Evolutionary conservation across 2,888 invertebrate genomes (phyloP), one percentile per base, ranked within the genome.

Genomic region (Drosophila percnosoma): DNA sequence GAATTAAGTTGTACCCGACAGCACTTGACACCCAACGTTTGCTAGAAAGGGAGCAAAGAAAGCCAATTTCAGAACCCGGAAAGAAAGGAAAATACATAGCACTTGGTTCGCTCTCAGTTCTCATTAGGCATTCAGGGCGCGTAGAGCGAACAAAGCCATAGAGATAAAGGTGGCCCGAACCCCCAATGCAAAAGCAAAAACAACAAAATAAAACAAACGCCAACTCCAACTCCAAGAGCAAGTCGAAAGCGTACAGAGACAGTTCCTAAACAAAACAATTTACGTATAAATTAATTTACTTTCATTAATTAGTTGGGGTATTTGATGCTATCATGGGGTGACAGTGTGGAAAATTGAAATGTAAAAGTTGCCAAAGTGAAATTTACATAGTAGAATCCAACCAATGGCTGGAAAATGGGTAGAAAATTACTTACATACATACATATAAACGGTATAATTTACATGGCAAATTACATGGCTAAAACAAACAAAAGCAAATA

Each of bases 281-380:
- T 87, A 90, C 90, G 89, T 82, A 90, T 90, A 91, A 91, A 91
- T 91, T 91, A 91, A 91, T 91, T 91, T 88, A 91, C 90, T 89
- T 91, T 91, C 91, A 91, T 91, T 91, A 91, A 91, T 91, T 91
- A 91, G 91, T 80, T 79, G 68, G 77, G 78, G 81, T 72, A 87
- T 85, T 87, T 81, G 86, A 81, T 73, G 75, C 65, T 74, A 77
- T 82, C 79, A 78, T 54, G 80, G 81, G 82, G 76, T 73, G 81
- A 83, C 86, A 76, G 73, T 82, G 85, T 78, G 77, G 72, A 84
- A 80, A 86, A 80, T 82, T 79, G 69, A 71, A 80, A 75, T 74
- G 80, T 62, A 73, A 75, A 85, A 80, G 82, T 80, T 80, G 68
- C 60, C 75, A 63, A 73, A 61, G 52, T 49, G 63, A 76, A 85